A percentile compares a stretch with the other conserved stretches of the same genome.
phyloP scores from a whole-genome alignment of 1,140 invertebrate species.

The Bombus sylvicola region DNA sequence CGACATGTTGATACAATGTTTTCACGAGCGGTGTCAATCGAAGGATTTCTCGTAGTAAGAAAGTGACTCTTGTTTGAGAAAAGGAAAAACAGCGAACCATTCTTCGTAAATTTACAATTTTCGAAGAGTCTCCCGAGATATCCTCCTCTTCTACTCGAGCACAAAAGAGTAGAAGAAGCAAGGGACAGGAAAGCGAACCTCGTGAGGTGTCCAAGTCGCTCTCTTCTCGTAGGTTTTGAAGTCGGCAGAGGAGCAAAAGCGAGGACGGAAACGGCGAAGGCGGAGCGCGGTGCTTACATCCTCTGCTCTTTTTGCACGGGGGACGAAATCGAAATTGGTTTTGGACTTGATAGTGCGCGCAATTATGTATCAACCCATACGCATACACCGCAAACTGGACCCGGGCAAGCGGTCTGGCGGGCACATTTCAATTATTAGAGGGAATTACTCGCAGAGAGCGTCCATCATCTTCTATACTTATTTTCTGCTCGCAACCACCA shows the following conservation, averaged over 20 bases:
- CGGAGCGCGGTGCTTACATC: not conserved
- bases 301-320: slow-evolving; percentile 38
- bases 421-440: slow-evolving; percentile 84
- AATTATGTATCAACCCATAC: slow-evolving; percentile 68
- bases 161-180: rapidly evolving
- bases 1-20: no score
- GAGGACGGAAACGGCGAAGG: not conserved
- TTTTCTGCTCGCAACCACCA: slow-evolving; percentile 79
- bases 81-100: no score
- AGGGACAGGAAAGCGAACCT: no score
- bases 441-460: slow-evolving; percentile 81
- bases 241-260: not conserved
- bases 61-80: no score
- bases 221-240: not conserved
- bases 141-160: no score
- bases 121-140: no score
- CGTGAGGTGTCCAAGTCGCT: not conserved
- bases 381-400: slow-evolving; percentile 69
- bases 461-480: slow-evolving; percentile 83
- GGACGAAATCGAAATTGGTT: slow-evolving; percentile 68
- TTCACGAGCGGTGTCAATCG: no score
- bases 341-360: slow-evolving; percentile 66
- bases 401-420: slow-evolving; percentile 72
- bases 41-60: no score
- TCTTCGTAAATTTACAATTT: rapidly evolving